Base-by-base conservation (phyloP, 2,797 vertebrate species). In the Ptychadena robeensis region DNA sequence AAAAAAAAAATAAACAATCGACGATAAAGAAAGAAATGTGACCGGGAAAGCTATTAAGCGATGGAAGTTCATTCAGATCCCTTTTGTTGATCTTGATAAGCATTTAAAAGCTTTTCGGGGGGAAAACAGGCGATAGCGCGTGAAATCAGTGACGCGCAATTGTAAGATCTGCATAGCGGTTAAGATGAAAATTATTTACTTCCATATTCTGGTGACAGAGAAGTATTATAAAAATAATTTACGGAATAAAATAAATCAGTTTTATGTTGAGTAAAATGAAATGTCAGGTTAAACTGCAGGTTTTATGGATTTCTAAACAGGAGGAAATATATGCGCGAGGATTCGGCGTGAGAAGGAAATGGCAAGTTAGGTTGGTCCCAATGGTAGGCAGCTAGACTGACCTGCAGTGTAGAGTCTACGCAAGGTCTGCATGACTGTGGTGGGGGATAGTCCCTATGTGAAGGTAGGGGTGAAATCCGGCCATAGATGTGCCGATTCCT, bases 1-100 rank as follows among this genome's bases (percentile, higher is more conserved):
- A 35, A 9, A 35, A 35, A n/a, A 79, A 79, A 69, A 61, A 79
- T 53, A 79, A 79, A 74, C 40, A 79, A 53, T 57, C 40, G 78
- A 65, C 57, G 37, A 73, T 37, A 67, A 65, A 75, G 4, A 82
- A 64, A 76, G 11, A 61, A 81, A 75, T 82, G 44, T 14, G 38
- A 82, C 34, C 48, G 30, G 25, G 12, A 28, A 72, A 61, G 69
- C 59, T 35, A 65, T 65, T 48, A 81, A 35, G 30, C 69, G 10
- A 18, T 28, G 22, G 57, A 80, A 25, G 48, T 32, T 64, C 48
- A 79, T 57, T 59, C 22, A 22, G 12, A 35, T 68, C 32, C 59
- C 65, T 69, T 79, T 3, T 9, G 44, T 53, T 68, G 76, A 35
- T 28, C 59, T 34, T 79, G 53, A 67, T 6, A 8, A 48, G 37